These are phyloP conservation scores for Ophioderma brevispina DNA, from an alignment of 35 echinoderm and acorn worm species.

Conservation along the genomic window DNA sequence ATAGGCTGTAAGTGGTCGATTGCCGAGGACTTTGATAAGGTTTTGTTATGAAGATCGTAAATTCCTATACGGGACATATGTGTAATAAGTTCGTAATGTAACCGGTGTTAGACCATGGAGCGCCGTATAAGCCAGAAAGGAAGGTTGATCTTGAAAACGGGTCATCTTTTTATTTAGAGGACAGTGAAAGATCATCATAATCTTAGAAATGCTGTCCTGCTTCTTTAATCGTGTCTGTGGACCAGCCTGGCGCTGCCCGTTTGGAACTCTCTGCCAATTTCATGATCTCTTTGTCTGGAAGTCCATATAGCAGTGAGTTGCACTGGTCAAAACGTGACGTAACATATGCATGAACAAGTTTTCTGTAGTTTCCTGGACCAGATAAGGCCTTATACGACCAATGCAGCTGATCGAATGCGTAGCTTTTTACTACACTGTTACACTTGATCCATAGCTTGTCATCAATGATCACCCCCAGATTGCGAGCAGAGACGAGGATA, in stretches of 20 bases:
- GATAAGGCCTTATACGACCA: no score
- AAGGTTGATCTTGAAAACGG: conserved; percentile 34
- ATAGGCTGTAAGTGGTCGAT: background rate
- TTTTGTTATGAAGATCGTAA: background rate
- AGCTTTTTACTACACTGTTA: no score
- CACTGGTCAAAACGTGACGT: no score
- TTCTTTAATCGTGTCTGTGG: no score
- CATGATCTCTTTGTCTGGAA: no score
- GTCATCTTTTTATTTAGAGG: conserved; percentile 24
- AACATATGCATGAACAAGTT: no score
- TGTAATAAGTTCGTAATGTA: background rate
- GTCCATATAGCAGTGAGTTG: no score
- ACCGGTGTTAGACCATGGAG: background rate
- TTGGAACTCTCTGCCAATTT: no score
- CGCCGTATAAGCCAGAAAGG: conserved; percentile 38
- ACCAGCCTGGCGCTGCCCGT: no score
- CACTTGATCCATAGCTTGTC: background rate
- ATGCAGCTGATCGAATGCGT: no score
- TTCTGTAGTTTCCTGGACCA: no score
- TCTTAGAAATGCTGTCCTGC: no score
- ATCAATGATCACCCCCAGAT: conserved; percentile 23
- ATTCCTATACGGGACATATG: background rate
- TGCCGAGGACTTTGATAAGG: background rate
- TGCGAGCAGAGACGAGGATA: conserved; percentile 18
- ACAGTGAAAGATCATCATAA: background rate